phyloP scores from a whole-genome alignment of 2,113 vertebrate species.

The Henicopernis longicauda region DNA sequence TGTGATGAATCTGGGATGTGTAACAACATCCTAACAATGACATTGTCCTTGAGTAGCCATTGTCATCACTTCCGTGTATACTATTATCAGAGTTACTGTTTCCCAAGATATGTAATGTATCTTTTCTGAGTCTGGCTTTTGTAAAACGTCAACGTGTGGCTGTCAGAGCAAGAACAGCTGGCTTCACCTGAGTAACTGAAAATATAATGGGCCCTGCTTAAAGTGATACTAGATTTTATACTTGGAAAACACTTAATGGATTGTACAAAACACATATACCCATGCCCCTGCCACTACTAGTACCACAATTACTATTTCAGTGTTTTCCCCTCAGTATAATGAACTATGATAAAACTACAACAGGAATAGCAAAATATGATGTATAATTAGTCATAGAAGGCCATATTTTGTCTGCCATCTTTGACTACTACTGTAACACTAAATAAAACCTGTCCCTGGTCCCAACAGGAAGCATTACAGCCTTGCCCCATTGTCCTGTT shows the following conservation, averaged over 20 bases:
- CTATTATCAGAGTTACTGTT: neutral
- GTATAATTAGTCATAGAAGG: neutral
- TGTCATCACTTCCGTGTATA: neutral
- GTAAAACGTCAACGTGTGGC: neutral
- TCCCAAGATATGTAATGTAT: fast-evolving
- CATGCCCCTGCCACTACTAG: neutral
- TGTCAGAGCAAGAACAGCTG: neutral
- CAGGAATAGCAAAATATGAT: neutral
- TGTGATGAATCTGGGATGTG: neutral
- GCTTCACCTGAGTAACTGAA: neutral
- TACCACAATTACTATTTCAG: neutral
- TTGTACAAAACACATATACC: neutral
- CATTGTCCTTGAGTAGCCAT: neutral
- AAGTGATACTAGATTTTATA: neutral
- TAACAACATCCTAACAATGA: neutral
- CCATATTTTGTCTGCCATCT: neutral
- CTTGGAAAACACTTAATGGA: neutral
- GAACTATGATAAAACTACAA: neutral
- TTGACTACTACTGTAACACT: neutral
- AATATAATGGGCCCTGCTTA: neutral
- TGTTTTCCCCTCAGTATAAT: neutral
- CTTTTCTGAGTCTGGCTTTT: neutral
- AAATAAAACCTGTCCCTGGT: neutral
- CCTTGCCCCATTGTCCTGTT: neutral
- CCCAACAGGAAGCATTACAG: neutral